phyloP scores from a whole-genome alignment of 1,140 invertebrate genomes.

The Solen grandis region DNA sequence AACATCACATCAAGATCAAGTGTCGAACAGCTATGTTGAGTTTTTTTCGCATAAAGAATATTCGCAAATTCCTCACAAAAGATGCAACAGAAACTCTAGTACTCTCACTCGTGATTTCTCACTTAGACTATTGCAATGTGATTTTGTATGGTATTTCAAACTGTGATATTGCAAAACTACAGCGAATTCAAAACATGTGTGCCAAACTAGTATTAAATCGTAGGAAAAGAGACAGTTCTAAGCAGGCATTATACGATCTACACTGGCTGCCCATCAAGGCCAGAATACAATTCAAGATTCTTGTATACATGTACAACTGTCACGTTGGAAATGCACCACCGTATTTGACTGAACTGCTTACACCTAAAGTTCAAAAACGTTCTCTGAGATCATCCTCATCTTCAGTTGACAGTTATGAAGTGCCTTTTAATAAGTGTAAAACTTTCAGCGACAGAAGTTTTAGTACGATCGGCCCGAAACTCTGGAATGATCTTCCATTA shows the following conservation, averaged over 20 bases:
- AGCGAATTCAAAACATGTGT: slow-evolving; percentile 23
- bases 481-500: no score
- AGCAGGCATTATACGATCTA: neutral
- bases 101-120: slow-evolving; percentile 24
- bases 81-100: slow-evolving; percentile 28
- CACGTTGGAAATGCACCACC: neutral
- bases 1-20: neutral
- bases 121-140: slow-evolving; percentile 15
- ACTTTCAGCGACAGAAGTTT: no score
- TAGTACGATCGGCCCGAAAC: no score
- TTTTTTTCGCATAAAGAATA: slow-evolving; percentile 7
- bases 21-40: slow-evolving; percentile 3
- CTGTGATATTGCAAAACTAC: slow-evolving; percentile 2
- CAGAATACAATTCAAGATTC: slow-evolving; percentile 1
- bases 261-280: slow-evolving; percentile 15
- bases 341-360: neutral
- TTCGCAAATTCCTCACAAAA: neutral
- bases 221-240: neutral
- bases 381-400: no score
- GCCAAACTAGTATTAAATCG: slow-evolving; percentile 11
- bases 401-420: no score
- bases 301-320: neutral
- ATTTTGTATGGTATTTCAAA: slow-evolving; percentile 12
- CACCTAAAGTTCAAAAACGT: no score
- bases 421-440: no score